Percentiles rank a stretch among this genome's conserved stretches.
Evolutionary conservation across 2,113 vertebrate species (phyloP).

Genomic region (Trematomus loennbergii): DNA sequence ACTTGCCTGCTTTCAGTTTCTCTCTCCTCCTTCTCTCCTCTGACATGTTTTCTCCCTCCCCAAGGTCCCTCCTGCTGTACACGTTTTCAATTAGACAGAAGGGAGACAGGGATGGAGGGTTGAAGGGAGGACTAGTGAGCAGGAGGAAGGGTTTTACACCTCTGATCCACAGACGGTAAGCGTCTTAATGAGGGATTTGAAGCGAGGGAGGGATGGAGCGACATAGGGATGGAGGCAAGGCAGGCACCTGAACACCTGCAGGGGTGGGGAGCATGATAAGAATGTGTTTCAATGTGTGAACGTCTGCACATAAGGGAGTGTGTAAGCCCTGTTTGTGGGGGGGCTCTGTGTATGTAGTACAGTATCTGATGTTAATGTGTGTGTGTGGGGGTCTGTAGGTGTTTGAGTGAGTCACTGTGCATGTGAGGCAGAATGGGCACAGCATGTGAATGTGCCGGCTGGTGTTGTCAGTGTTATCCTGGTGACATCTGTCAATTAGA

Average conservation of each 20-base stretch:
- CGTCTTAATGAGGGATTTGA: slow-evolving; percentile 77
- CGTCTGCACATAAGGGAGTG: slow-evolving; percentile 51
- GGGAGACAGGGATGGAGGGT: slow-evolving; percentile 66
- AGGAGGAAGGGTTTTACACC: slow-evolving; percentile 76
- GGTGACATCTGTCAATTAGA: slow-evolving; percentile 50
- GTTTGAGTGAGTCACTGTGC: slow-evolving; percentile 28
- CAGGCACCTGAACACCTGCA: slow-evolving; percentile 77
- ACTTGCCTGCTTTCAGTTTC: slow-evolving; percentile 51
- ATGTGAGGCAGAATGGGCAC: slow-evolving; percentile 23
- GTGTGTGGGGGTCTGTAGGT: slow-evolving; percentile 38
- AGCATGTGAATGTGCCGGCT: slow-evolving; percentile 41
- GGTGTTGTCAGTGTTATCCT: slow-evolving; percentile 43
- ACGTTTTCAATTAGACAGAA: slow-evolving; percentile 81
- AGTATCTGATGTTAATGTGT: slow-evolving; percentile 28
- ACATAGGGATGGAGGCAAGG: slow-evolving; percentile 62
- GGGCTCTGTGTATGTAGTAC: no score
- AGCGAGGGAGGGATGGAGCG: slow-evolving; percentile 55
- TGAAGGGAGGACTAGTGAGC: slow-evolving; percentile 56
- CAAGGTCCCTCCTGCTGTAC: slow-evolving; percentile 66
- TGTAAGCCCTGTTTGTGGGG: slow-evolving; percentile 26
- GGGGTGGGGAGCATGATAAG: slow-evolving; percentile 74
- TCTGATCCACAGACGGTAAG: slow-evolving; percentile 77
- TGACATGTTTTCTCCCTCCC: slow-evolving; percentile 61
- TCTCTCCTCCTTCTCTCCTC: slow-evolving; percentile 39
- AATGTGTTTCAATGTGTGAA: slow-evolving; percentile 68